Percentiles rank a stretch among this genome's conserved stretches.
These are phyloP conservation scores for Hetaerina americana DNA, from an alignment of 1,140 invertebrate genomes.

Conservation along the genomic window DNA sequence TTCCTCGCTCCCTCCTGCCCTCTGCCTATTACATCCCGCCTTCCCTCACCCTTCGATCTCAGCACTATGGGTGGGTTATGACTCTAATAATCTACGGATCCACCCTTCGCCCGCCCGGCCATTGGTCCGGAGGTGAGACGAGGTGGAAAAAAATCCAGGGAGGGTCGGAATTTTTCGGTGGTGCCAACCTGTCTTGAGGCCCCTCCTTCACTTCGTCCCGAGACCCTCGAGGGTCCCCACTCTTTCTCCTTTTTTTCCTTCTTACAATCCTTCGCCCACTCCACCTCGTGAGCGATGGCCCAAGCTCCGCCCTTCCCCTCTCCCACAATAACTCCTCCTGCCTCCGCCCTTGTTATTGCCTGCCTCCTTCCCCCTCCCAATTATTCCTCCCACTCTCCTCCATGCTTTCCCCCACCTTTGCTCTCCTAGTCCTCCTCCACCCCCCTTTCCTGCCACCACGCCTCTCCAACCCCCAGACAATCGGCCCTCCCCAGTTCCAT, in stretches of 20 bases:
- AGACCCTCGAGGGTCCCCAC: background rate
- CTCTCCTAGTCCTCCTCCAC: too few species aligned
- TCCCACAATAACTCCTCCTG: background rate
- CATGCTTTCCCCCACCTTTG: too few species aligned
- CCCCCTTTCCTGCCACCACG: too few species aligned
- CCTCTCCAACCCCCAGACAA: too few species aligned
- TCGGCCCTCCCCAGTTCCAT: background rate
- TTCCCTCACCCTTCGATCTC: background rate
- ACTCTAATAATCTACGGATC: background rate
- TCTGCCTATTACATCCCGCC: too few species aligned
- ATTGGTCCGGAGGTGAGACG: background rate
- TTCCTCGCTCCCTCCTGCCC: background rate
- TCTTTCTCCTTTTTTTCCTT: background rate
- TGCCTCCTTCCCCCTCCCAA: background rate
- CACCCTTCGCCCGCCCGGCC: background rate
- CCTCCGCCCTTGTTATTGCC: background rate
- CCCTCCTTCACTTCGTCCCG: background rate
- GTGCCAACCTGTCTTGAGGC: background rate
- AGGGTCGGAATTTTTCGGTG: background rate
- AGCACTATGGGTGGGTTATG: background rate
- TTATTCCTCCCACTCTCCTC: background rate
- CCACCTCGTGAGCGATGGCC: background rate
- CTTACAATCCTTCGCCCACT: background rate
- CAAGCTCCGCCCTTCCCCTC: background rate
- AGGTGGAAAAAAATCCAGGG: background rate